phyloP scores from a whole-genome alignment of 2,888 invertebrate genomes.

The Cistogaster globosa region DNA sequence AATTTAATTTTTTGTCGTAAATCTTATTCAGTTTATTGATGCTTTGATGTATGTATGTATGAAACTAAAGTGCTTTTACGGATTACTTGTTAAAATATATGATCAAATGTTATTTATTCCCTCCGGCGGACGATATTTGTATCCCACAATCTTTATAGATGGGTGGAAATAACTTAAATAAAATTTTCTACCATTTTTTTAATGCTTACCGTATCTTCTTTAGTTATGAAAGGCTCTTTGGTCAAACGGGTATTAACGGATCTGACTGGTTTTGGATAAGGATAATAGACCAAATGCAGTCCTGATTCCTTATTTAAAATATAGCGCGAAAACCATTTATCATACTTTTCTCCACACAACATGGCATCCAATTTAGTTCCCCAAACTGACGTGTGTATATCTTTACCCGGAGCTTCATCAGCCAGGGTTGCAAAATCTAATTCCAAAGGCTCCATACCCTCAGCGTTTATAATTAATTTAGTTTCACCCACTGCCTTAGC shows the following conservation, averaged over 20 bases:
- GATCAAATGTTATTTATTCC: too few relatives aligned
- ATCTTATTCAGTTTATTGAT: too few relatives aligned
- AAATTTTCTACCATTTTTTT: background rate
- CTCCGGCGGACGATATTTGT: background rate
- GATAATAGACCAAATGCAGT: slow-evolving; percentile 86
- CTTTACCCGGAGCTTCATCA: slow-evolving; percentile 73
- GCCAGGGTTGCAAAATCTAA: slow-evolving; percentile 81
- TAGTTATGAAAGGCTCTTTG: slow-evolving; percentile 75
- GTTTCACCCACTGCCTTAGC: slow-evolving; percentile 79
- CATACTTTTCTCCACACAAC: slow-evolving; percentile 89
- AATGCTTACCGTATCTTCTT: slow-evolving; percentile 76
- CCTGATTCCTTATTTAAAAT: slow-evolving; percentile 83
- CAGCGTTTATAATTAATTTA: slow-evolving; percentile 84
- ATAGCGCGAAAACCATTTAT: slow-evolving; percentile 88
- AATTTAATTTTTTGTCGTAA: too few relatives aligned
- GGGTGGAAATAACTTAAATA: background rate
- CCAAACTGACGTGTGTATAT: slow-evolving; percentile 85
- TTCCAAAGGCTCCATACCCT: slow-evolving; percentile 84
- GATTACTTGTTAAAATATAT: background rate
- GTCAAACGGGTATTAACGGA: slow-evolving; percentile 76
- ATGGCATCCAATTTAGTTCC: slow-evolving; percentile 85
- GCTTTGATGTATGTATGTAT: too few relatives aligned
- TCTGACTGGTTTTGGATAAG: slow-evolving; percentile 82
- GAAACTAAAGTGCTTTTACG: too few relatives aligned
- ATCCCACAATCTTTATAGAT: too few relatives aligned